Conservation (phyloP, 1,140 invertebrate species). For the Plectrocnemia conspersa region DNA sequence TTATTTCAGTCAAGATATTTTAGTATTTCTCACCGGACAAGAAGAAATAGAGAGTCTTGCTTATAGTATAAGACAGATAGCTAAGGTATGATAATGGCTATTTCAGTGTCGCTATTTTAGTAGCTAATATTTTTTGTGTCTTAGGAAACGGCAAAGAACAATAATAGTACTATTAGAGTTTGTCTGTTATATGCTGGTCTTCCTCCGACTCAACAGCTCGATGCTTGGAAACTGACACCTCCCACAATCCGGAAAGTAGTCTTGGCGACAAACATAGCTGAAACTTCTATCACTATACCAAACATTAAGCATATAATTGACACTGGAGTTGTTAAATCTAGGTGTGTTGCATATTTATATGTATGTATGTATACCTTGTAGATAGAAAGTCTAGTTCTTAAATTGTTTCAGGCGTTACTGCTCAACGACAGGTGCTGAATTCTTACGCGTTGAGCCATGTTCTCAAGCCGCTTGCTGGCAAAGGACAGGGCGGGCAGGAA, state of each 20-base stretch:
- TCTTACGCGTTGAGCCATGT: conserved; percentile 75
- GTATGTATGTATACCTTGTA: neutral
- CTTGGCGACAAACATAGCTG: conserved; percentile 96
- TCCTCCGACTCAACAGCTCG: conserved; percentile 69
- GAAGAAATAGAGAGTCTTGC: conserved; percentile 95
- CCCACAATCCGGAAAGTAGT: conserved; percentile 79
- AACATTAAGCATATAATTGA: conserved; percentile 94
- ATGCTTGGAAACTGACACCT: conserved; percentile 67
- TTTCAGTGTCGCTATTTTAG: neutral
- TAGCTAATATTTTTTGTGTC: neutral
- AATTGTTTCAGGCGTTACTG: conserved; percentile 62
- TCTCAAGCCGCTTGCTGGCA: conserved; percentile 93
- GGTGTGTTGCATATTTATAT: conserved; percentile 43
- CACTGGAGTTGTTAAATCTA: conserved; percentile 87
- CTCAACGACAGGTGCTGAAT: conserved; percentile 75
- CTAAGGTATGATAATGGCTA: conserved; percentile 52
- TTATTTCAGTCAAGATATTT: conserved; percentile 72
- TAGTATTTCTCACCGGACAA: conserved; percentile 98
- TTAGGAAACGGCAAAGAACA: too few relatives aligned
- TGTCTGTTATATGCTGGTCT: conserved; percentile 82
- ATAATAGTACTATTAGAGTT: conserved; percentile 55
- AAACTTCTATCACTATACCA: conserved; percentile 93
- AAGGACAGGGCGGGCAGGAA: conserved; percentile 82
- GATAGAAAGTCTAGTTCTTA: neutral
- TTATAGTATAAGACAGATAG: conserved; percentile 67